Percentiles rank a stretch among this genome's conserved stretches.
Evolutionary conservation across 2,797 vertebrate species (phyloP).

Genomic region (Catostomus latipinnis): DNA sequence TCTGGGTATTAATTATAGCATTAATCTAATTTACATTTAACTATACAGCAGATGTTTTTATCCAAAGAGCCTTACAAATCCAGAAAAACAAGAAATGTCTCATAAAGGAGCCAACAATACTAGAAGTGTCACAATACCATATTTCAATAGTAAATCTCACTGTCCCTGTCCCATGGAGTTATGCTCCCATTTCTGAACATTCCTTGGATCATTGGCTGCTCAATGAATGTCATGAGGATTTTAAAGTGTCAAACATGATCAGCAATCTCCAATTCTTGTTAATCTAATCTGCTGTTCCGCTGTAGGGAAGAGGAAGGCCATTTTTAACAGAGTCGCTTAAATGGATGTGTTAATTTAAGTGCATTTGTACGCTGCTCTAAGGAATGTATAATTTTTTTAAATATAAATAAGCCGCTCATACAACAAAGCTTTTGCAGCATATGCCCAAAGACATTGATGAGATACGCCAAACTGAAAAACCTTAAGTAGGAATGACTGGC

Average conservation of each 20-base stretch:
- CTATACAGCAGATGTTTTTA: no score
- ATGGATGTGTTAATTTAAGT: neutral
- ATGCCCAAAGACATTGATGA: conserved; percentile 8
- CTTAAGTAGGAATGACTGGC: conserved; percentile 27
- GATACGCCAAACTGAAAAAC: conserved; percentile 13
- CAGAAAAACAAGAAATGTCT: no score
- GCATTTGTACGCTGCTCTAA: neutral
- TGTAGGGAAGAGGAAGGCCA: neutral
- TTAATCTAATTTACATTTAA: no score
- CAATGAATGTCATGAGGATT: neutral
- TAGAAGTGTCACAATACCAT: no score
- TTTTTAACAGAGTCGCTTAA: neutral
- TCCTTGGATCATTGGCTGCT: neutral
- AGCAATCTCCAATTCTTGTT: neutral
- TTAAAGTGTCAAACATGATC: neutral
- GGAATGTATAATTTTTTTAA: neutral
- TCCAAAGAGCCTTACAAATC: no score
- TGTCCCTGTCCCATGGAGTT: neutral
- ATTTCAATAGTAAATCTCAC: neutral
- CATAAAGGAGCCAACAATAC: no score
- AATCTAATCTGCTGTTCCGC: neutral
- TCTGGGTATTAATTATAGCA: no score
- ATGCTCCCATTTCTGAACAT: neutral
- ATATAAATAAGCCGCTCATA: conserved; percentile 15
- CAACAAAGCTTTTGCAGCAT: neutral